Evolutionary conservation across 2,113 vertebrate genomes (phyloP), one percentile per base, ranked within the genome.

Genomic region (Corynorhinus townsendii): DNA sequence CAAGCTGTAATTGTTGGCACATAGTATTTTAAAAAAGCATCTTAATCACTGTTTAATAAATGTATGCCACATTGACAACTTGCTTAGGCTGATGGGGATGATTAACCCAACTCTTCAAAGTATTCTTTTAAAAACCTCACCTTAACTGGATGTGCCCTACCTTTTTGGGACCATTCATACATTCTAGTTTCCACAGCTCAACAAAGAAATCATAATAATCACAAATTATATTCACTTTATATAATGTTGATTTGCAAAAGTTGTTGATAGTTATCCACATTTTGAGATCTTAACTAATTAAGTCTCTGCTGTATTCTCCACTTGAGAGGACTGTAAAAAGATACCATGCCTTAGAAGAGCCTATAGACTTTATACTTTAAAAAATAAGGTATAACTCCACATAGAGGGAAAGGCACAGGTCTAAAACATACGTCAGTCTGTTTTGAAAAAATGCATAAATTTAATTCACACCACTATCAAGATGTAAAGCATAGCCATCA

Each of bases 51-150:
- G 14, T 26, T 26, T 95, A 24, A 96, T 76, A 87, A 88, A 90
- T 56, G 62, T 71, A 10, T 47, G 28, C 7, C 20, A 66, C 26
- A 3, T 8, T 66, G 52, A 76, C 26, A 73, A 54, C 10, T 33
- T 71, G 40, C 52, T 88, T 85, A 2, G 0, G 22, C 35, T 81
- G 40, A 62, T 69, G 62, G 85, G 52, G 45, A 15, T 0, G 11
- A 89, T 87, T 86, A 90, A 85, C 28, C 75, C 59, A 94, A 24
- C 28, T 94, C 40, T 94, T 96, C 71, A 45, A 94, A 96, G n/a
- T 79, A 66, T 47, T 85, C 83, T 89, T 91, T 89, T 69, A 83
- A 85, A 96, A 86, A 33, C 26, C 30, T 38, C 64, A 73, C 35
- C 71, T 71, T 87, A 71, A 75, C 38, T 8, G 38, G 15, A 64